phyloP scores from a whole-genome alignment of 2,113 vertebrate genomes.

The Pagrus major region DNA sequence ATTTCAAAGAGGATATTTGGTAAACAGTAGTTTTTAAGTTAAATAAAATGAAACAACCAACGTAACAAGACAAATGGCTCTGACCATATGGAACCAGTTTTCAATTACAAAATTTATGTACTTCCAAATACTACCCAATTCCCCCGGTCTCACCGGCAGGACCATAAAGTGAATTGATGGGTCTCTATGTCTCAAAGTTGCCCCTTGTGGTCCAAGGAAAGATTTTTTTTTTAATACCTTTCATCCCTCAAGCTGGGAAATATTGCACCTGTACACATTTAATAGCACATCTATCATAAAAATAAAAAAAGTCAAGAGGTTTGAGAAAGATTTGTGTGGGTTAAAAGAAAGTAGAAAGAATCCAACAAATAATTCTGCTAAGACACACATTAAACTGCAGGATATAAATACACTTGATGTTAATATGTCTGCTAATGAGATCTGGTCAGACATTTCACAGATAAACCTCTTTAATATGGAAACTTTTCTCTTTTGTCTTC shows the following conservation, averaged over 20 bases:
- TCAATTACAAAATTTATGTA: slow-evolving; percentile 55
- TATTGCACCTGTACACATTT: slow-evolving; percentile 64
- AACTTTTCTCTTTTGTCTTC: slow-evolving; percentile 25
- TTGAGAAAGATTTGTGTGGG: slow-evolving; percentile 37
- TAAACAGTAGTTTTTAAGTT: not conserved
- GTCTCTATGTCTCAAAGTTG: slow-evolving; percentile 37
- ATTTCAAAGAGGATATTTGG: not conserved
- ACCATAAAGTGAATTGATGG: slow-evolving; percentile 70
- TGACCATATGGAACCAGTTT: slow-evolving; percentile 43
- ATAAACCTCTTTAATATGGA: not conserved
- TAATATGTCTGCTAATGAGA: slow-evolving; percentile 11
- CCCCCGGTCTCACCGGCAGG: slow-evolving; percentile 47
- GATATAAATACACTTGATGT: not conserved
- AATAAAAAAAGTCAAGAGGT: slow-evolving; percentile 22
- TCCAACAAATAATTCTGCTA: not conserved
- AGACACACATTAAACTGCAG: not conserved
- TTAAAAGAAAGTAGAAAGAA: slow-evolving; percentile 2
- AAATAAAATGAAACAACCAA: slow-evolving; percentile 12
- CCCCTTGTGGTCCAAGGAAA: slow-evolving; percentile 54
- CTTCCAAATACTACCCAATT: slow-evolving; percentile 52
- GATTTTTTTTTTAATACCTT: slow-evolving; percentile 63
- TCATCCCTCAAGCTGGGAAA: slow-evolving; percentile 55
- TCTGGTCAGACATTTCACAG: not conserved
- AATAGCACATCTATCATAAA: slow-evolving; percentile 46
- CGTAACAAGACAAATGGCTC: slow-evolving; percentile 35